Evolutionary conservation across 1,140 invertebrate species (phyloP).

Genomic region (Polypedilum vanderplanki): DNA sequence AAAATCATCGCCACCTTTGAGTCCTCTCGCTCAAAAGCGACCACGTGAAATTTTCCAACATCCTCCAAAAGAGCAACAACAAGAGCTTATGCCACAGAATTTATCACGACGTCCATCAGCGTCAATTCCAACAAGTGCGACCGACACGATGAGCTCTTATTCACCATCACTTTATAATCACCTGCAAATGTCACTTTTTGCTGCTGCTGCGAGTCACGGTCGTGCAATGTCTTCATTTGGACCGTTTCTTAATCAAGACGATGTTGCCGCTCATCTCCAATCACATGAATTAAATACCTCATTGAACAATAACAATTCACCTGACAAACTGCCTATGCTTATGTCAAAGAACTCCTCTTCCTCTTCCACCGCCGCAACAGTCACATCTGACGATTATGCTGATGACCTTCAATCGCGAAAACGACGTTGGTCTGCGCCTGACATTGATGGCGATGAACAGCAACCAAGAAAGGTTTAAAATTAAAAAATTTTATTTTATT

Average conservation of each 20-base stretch:
- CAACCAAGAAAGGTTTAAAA: conserved; percentile 35
- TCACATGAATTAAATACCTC: conserved; percentile 23
- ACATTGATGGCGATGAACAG: conserved; percentile 46
- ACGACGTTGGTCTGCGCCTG: conserved; percentile 57
- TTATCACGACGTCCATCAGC: conserved; percentile 31
- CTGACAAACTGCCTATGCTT: conserved; percentile 25
- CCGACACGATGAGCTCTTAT: conserved; percentile 27
- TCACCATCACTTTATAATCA: conserved; percentile 4
- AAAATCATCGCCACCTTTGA: conserved; percentile 33
- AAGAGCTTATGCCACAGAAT: conserved; percentile 31
- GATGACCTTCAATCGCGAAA: conserved; percentile 48
- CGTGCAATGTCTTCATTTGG: not conserved
- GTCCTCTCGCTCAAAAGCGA: conserved; percentile 32
- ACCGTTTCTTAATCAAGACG: not conserved
- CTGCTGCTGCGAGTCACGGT: not conserved
- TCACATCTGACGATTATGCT: conserved; percentile 42
- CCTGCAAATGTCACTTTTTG: conserved; percentile 14
- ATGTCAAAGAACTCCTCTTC: conserved; percentile 29
- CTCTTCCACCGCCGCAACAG: too few species aligned
- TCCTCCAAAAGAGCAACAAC: conserved; percentile 23
- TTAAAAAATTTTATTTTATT: conserved; percentile 4
- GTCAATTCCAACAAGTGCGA: conserved; percentile 32
- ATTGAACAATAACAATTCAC: conserved; percentile 10
- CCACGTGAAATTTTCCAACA: conserved; percentile 30
- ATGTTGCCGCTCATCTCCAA: conserved; percentile 19